Evolutionary conservation across 2,113 vertebrate genomes (phyloP).

Genomic region (Cariama cristata): DNA sequence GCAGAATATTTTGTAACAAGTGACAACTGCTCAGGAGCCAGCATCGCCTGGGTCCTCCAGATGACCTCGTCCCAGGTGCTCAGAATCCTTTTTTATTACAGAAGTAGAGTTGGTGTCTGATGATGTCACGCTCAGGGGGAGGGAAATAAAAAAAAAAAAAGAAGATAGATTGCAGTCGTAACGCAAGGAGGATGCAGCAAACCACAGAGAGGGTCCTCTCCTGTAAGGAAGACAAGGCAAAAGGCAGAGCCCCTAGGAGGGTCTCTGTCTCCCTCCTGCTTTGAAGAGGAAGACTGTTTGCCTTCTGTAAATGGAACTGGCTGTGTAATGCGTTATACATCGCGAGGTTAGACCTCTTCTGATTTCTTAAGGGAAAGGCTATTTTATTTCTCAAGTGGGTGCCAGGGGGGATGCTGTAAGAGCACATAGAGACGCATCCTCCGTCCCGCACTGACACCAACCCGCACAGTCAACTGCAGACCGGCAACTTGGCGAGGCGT

Average conservation of each 20-base stretch:
- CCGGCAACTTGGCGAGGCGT: not conserved
- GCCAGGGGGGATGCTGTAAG: not conserved
- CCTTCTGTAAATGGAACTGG: slow-evolving; percentile 69
- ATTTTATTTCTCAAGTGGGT: slow-evolving; percentile 2
- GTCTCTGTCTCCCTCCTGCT: slow-evolving; percentile 48
- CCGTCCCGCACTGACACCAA: not conserved
- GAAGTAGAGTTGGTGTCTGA: slow-evolving; percentile 69
- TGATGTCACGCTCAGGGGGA: slow-evolving; percentile 59
- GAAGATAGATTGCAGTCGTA: slow-evolving; percentile 67
- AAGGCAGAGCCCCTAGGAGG: slow-evolving; percentile 41
- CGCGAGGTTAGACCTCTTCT: slow-evolving; percentile 23
- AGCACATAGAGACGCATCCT: not conserved
- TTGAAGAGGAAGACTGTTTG: slow-evolving; percentile 60
- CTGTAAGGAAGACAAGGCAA: slow-evolving; percentile 53
- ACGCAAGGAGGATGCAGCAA: slow-evolving; percentile 63
- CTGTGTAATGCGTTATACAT: slow-evolving; percentile 14
- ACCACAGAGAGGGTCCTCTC: slow-evolving; percentile 51
- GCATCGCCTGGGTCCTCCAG: slow-evolving; percentile 46
- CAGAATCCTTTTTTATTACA: slow-evolving; percentile 59
- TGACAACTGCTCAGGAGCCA: not conserved
- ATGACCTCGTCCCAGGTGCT: slow-evolving; percentile 74
- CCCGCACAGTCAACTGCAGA: not conserved
- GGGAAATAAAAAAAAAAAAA: slow-evolving; percentile 1
- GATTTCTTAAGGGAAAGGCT: slow-evolving; percentile 39
- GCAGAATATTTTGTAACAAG: slow-evolving; percentile 63